Percentiles rank a stretch among this genome's conserved stretches.
Evolutionary conservation across 2,113 vertebrate species (phyloP).

Genomic region (Ptychochromis oligacanthus): DNA sequence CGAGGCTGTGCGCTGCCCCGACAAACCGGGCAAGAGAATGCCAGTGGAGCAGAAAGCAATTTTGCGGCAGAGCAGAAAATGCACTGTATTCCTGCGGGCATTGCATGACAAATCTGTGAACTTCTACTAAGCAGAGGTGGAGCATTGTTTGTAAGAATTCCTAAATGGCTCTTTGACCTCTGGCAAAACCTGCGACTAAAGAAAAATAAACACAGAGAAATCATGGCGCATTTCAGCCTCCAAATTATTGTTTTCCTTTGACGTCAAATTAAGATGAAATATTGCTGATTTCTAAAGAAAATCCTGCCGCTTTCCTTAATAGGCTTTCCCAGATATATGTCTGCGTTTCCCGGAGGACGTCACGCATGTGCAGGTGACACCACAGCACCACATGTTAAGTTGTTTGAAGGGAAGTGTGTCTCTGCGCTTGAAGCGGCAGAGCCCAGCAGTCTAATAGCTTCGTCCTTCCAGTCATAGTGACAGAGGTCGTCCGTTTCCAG

Average conservation of each 20-base stretch:
- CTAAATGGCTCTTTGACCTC: conserved; percentile 61
- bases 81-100: conserved; percentile 74
- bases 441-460: conserved; percentile 1
- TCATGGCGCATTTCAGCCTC: conserved; percentile 20
- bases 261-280: conserved; percentile 28
- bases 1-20: conserved; percentile 51
- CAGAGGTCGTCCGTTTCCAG: conserved; percentile 43
- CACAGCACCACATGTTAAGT: neutral
- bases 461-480: conserved; percentile 19
- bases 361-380: neutral
- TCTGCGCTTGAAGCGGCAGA: conserved; percentile 6
- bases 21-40: conserved; percentile 51
- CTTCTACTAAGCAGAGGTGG: conserved; percentile 59
- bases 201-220: neutral
- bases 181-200: conserved; percentile 19
- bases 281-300: conserved; percentile 1
- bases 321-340: neutral
- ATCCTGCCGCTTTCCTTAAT: neutral
- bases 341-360: conserved; percentile 10
- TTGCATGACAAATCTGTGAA: conserved; percentile 73
- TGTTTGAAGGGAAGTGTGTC: conserved; percentile 30
- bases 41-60: conserved; percentile 70
- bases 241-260: conserved; percentile 20
- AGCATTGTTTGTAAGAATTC: conserved; percentile 63
- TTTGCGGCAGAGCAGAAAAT: conserved; percentile 74